Percentiles rank a stretch among this genome's conserved stretches.
These are phyloP conservation scores for Neodiprion lecontei DNA, from an alignment of 1,140 invertebrate species.

Conservation along the genomic window DNA sequence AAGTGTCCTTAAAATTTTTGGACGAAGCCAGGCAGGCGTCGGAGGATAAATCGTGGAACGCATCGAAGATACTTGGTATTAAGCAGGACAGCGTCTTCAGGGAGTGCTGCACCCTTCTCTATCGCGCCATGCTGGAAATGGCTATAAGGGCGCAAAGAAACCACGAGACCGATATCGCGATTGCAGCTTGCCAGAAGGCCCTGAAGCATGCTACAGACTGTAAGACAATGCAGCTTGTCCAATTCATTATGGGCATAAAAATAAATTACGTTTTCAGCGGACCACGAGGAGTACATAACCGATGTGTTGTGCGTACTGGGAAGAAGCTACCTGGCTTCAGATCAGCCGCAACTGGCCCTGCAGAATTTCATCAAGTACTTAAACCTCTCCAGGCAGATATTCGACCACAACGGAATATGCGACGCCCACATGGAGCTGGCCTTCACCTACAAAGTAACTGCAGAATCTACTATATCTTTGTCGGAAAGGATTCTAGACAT, in stretches of 20 bases:
- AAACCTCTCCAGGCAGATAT: constrained; percentile 29
- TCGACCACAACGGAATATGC: constrained; percentile 36
- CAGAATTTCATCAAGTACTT: constrained; percentile 36
- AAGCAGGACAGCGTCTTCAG: constrained; percentile 53
- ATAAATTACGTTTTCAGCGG: constrained; percentile 29
- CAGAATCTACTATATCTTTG: not conserved
- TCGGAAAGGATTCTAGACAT: not conserved
- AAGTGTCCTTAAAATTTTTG: constrained; percentile 43
- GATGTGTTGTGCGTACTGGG: constrained; percentile 38
- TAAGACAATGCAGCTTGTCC: constrained; percentile 29
- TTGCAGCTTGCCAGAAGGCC: constrained; percentile 58
- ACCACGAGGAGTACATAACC: constrained; percentile 27
- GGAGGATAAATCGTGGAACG: constrained; percentile 50
- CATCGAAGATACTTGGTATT: constrained; percentile 25
- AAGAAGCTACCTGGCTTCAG: constrained; percentile 26
- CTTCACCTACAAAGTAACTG: constrained; percentile 38
- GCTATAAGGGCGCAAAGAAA: constrained; percentile 41
- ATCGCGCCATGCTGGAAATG: constrained; percentile 56
- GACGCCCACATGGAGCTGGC: constrained; percentile 38
- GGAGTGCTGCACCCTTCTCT: constrained; percentile 59
- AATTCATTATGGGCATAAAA: not conserved
- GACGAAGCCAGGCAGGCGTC: constrained; percentile 41
- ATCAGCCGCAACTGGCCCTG: constrained; percentile 29
- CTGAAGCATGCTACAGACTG: constrained; percentile 62
- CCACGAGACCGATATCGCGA: constrained; percentile 52